Evolutionary conservation across 2,113 vertebrate species (phyloP), one percentile per base, ranked within the genome.

Genomic region (Saguinus imperator): DNA sequence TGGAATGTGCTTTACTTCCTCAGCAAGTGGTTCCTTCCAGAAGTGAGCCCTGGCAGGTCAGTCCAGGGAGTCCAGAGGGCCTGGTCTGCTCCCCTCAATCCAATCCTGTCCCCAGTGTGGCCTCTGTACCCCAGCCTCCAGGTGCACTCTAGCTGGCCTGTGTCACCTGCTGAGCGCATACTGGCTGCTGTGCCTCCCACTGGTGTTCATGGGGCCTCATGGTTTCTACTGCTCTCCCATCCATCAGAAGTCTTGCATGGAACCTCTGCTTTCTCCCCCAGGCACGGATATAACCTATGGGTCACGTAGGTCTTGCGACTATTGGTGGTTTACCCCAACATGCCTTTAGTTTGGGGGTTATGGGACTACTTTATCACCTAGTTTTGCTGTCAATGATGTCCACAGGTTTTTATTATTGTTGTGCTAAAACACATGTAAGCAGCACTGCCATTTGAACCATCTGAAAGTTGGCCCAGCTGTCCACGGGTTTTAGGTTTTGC

Each of bases 401-500:
- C 35, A 58, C 0, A 7, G n/a, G 40, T 29, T 18, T 37, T 48
- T 52, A 29, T 23, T 73, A 23, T 11, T 12, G 40, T 1, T 1
- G 8, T 45, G 50, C 58, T 8, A 64, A 48, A 61, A 43, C 4
- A 61, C 13, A 29, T 8, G 10, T 4, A n/a, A 20, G 12, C 20
- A 55, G 55, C 1, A 1, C 11, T 9, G 18, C 37, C 43, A 8
- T 6, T 27, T n/a, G 29, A 9, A 61, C 27, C 17, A 5, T 23
- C 37, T 48, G 40, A 1, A 72, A 75, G 29, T 13, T 37, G 0
- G 8, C 5, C 45, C 14, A 32, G 7, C 4, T 11, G 13, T 6
- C 12, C 5, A 0, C 0, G 3, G 17, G 37, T 14, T 7, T 7
- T 1, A 57, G 58, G 88, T 20, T 57, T 6, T 5, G 27, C 18